Base-by-base conservation (phyloP, 2,888 invertebrate species). In the Seladonia tumulorum region DNA sequence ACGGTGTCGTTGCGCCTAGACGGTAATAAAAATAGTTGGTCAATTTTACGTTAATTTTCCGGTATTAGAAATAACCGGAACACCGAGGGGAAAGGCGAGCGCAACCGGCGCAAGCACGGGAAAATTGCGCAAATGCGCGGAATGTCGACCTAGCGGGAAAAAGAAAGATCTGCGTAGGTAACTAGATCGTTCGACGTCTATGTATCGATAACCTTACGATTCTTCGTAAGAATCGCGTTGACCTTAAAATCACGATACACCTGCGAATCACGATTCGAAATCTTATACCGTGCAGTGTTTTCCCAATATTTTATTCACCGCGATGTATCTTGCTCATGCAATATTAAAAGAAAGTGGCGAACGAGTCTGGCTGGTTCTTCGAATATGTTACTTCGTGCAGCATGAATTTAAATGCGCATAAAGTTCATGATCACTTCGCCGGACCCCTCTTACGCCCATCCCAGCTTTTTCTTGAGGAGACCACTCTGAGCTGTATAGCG, bases 41-140 rank as follows among this genome's bases (percentile, higher is more conserved):
- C 79, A 72, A 42, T 81, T 81, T 72, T 47, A 60, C 70, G 71
- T 78, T 82, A 82, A 87, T 80, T 85, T 82, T 79, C 85, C 60
- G 77, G 77, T 75, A 75, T 79, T 82, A 66, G 60, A 80, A 80
- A 39, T 75, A 87, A 82, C 66, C 77, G 68, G 77, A 68, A 75
- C 74, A 71, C 60, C 35, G 47, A n/a, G 63, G 71, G 71, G 76
- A 73, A 68, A 76, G 42, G 45, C 63, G 75, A 75, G 68, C 76
- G 16, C 53, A 42, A n/a, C 53, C 25, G 35, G 4, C 35, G 71
- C 79, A 70, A 76, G 66, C 47, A 47, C 4, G 57, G 74, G 53
- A 60, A 81, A 81, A 85, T 82, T 85, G 74, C 74, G 74, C 76
- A 77, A 85, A 85, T 63, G 71, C 53, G 60, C 29, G 71, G 79